These are phyloP conservation scores for Centrocercus urophasianus DNA, from an alignment of 2,113 vertebrate genomes.

Conservation along the genomic window DNA sequence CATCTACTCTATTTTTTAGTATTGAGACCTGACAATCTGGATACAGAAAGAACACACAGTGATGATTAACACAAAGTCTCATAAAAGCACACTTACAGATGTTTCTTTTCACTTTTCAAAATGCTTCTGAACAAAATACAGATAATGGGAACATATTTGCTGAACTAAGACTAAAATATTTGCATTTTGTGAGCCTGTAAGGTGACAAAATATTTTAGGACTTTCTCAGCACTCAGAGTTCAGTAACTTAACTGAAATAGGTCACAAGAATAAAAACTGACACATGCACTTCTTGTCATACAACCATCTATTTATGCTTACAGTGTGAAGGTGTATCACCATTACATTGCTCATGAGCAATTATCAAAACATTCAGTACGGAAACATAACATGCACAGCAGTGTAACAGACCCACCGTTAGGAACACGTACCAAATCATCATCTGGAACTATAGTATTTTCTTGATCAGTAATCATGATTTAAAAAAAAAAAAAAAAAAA, in stretches of 20 bases:
- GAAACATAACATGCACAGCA: background rate
- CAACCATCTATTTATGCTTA: background rate
- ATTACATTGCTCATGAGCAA: background rate
- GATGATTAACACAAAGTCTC: background rate
- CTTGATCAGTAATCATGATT: background rate
- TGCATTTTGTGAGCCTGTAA: background rate
- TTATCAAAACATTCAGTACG: background rate
- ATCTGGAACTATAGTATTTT: background rate
- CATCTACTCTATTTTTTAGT: background rate
- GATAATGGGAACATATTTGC: background rate
- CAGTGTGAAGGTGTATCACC: background rate
- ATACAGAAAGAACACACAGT: background rate
- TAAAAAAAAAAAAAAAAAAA: background rate
- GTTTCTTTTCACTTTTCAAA: background rate
- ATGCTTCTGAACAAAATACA: background rate
- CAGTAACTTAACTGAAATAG: background rate
- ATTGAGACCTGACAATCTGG: background rate
- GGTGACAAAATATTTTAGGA: background rate
- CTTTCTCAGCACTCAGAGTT: background rate
- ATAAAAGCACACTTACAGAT: background rate
- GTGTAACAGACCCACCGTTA: background rate
- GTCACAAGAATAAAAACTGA: background rate
- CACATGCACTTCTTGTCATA: background rate
- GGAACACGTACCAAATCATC: slow-evolving; percentile 29
- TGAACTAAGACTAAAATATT: accelerated